Percentiles rank a stretch among this genome's conserved stretches.
phyloP scores from a whole-genome alignment of 2,113 vertebrate genomes.

The Pantherophis guttatus region DNA sequence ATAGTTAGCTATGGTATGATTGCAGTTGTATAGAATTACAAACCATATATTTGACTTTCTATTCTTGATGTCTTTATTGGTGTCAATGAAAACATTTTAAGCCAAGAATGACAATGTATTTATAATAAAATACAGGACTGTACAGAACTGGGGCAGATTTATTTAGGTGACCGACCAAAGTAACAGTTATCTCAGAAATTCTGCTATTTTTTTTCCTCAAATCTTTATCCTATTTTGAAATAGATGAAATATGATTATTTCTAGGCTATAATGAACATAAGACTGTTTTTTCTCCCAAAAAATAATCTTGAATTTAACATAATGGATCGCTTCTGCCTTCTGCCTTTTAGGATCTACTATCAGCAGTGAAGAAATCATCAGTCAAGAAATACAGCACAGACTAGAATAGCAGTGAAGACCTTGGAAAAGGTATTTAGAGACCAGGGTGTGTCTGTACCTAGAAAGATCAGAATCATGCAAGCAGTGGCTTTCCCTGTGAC shows the following conservation, averaged over 20 bases:
- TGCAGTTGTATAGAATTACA: not conserved
- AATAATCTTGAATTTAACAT: not conserved
- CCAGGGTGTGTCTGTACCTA: not conserved
- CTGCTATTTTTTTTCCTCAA: not conserved
- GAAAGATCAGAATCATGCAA: not conserved
- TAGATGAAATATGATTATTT: not conserved
- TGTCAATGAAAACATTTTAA: not conserved
- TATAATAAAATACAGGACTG: not conserved
- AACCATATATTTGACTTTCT: not conserved
- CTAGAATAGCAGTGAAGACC: not conserved
- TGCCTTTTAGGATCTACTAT: not conserved
- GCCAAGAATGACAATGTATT: not conserved
- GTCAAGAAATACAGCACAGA: not conserved
- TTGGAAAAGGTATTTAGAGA: not conserved
- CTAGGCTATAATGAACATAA: not conserved
- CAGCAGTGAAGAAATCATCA: not conserved
- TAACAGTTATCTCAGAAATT: not conserved
- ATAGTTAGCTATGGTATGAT: not conserved
- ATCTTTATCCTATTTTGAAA: not conserved
- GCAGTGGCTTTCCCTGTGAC: not conserved
- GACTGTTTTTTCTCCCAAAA: not conserved
- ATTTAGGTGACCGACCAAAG: not conserved
- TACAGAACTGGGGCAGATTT: not conserved
- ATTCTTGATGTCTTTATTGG: not conserved
- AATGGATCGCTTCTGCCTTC: not conserved